Evolutionary conservation across 2,888 invertebrate species (phyloP), one percentile per base, ranked within the genome.

Genomic region (Drosophila nr. fundita): DNA sequence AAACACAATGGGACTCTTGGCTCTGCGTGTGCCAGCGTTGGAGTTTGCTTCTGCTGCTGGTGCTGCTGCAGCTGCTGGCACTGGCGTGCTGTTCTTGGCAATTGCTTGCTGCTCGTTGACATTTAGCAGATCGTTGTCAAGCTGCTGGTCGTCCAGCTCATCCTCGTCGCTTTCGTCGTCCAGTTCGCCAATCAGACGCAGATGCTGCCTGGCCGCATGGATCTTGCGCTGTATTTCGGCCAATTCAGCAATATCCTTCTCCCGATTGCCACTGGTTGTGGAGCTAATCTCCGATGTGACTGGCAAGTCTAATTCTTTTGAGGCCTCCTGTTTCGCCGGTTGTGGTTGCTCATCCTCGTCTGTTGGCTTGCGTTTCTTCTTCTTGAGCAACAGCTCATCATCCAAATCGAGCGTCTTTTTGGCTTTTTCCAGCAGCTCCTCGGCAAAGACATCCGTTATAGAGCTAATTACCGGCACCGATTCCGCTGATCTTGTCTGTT

Each of bases 71-170:
- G 45, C 5, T 42, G 53, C 11, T 59, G 71, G 8, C 18, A 52
- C n/a, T 55, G 73, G 34, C 29, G 58, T 45, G 54, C 57, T 24
- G 48, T 61, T 59, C 11, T 49, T 58, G 86, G 86, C 73, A 83
- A 65, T 69, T 54, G 91, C 89, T 36, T 73, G 95, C 85, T 95
- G 96, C 50, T 95, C 95, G 77, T 95, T 94, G 36, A 96, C 94
- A 91, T 95, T 95, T 40, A 95, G 92, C 89, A 95, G 95, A 90
- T 96, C 96, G 77, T 95, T 95, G 90, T 95, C 95, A 74, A 95
- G 95, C 7, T 95, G 94, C 5, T 69, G 70, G 1, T 61, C 60
- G 4, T 57, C 60, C 10, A 45, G 48, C 4, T 53, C 62, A 30
- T 76, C 75, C 4, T 63, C 79, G 0, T 87, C 85, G 27, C 87